Base-by-base conservation (phyloP, 1,140 invertebrate species). In the Heterodera schachtii region DNA sequence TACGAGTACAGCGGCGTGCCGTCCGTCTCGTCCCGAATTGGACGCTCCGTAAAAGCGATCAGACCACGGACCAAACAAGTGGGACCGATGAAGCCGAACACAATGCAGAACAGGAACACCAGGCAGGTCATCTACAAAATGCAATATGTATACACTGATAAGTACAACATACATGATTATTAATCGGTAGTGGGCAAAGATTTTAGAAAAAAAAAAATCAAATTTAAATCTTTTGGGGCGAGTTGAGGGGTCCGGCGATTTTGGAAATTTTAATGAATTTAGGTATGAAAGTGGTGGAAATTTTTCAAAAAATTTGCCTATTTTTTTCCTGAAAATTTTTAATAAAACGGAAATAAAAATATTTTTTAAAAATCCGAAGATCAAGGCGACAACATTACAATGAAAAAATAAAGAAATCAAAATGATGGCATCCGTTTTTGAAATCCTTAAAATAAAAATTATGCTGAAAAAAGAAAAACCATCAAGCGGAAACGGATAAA, bases 21-120 rank as follows among this genome's bases (percentile, higher is more conserved):
- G 43, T 83, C 75, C 13, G 19, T 67, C 11, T 31, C 66, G 8
- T 82, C 73, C 11, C 71, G 66, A 11, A 74, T 46, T 3, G 87
- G 85, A 7, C 81, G 82, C 77, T 90, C 88, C 19, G 88, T 82
- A 66, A 86, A 89, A 8, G 86, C 52, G 78, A 88, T 83, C 13
- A 88, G 79, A 1, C 88, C 87, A n/a, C 87, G 75, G 60, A 91
- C 84, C 43, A 90, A 82, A 77, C 86, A 87, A 5, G 89, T 90
- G 47, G 93, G 92, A 3, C 77, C 77, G 46, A 92, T 91, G 84
- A 93, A 93, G 80, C 88, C 89, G 91, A 92, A 92, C 3, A 92
- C 89, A 5, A 91, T 92, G 67, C 87, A 84, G 5, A 90, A 88
- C 81, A 93, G 90, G 44, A 78, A 78, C 47, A 78, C 77, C 13